A percentile compares a stretch with the other conserved stretches of the same genome.
phyloP scores from a whole-genome alignment of 2,797 vertebrate species.

The Craterocephalus amniculus region DNA sequence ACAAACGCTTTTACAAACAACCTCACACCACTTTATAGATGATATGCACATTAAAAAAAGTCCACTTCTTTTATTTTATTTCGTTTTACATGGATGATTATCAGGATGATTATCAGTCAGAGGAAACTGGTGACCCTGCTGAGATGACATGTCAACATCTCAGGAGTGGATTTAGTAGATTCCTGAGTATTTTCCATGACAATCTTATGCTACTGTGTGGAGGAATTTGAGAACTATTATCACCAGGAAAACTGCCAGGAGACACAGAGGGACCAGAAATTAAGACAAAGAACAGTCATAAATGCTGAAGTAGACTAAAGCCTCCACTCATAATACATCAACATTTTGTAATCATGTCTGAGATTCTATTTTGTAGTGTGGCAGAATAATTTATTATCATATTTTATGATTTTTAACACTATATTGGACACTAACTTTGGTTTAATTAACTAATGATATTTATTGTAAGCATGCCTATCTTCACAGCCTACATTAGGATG shows the following conservation, averaged over 20 bases:
- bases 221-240: conserved; percentile 22
- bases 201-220: conserved; percentile 21
- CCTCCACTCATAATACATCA: not conserved
- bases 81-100: too few relatives aligned
- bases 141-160: conserved; percentile 52
- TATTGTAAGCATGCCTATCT: not conserved
- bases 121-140: conserved; percentile 53
- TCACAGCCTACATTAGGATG: not conserved
- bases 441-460: not conserved
- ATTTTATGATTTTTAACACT: not conserved
- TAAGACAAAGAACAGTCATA: not conserved
- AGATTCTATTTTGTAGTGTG: not conserved
- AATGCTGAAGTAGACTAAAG: not conserved
- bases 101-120: conserved; percentile 16
- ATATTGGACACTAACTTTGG: not conserved
- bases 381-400: not conserved
- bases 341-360: too few relatives aligned
- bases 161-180: conserved; percentile 29
- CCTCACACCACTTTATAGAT: conserved; percentile 11
- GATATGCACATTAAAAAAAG: conserved; percentile 1
- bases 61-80: too few relatives aligned
- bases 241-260: not conserved
- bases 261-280: not conserved
- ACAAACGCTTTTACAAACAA: not conserved
- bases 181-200: conserved; percentile 52